A percentile compares a stretch with the other conserved stretches of the same genome.
phyloP scores from a whole-genome alignment of 2,113 vertebrate species.

The Pampusana beccarii region DNA sequence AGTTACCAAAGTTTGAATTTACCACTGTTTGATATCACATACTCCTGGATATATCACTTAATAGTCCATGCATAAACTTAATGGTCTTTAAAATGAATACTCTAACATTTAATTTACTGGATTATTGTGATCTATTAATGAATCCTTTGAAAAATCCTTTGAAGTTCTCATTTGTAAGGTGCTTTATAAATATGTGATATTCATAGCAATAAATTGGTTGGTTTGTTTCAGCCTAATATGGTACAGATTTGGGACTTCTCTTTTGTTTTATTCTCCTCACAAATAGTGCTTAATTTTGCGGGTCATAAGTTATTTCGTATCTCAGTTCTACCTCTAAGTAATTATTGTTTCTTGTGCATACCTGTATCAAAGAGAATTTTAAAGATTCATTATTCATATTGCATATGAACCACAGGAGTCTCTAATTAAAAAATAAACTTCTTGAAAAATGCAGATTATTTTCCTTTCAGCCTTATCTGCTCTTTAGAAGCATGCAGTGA shows the following conservation, averaged over 20 bases:
- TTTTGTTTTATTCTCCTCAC: background rate
- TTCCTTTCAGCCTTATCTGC: background rate
- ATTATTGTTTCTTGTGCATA: background rate
- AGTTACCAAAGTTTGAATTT: background rate
- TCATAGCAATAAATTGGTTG: no score
- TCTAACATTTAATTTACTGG: background rate
- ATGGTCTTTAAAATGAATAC: background rate
- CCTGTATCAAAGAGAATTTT: background rate
- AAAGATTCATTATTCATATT: background rate
- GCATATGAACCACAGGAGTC: background rate
- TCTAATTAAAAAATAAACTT: constrained; percentile 16
- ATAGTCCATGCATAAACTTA: background rate
- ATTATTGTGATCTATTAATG: background rate
- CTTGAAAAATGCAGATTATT: constrained; percentile 5
- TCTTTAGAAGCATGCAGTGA: background rate
- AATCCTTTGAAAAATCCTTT: constrained; percentile 23
- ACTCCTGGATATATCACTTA: background rate
- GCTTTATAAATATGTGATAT: background rate
- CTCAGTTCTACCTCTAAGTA: background rate
- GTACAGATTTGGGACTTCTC: background rate
- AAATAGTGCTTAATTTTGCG: background rate
- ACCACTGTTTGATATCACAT: background rate
- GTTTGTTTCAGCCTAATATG: background rate
- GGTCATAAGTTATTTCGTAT: background rate
- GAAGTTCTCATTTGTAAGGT: background rate